A percentile compares a stretch with the other conserved stretches of the same genome.
Conservation (phyloP, 2,113 vertebrate species). For the Corythornis madagascariensis region DNA sequence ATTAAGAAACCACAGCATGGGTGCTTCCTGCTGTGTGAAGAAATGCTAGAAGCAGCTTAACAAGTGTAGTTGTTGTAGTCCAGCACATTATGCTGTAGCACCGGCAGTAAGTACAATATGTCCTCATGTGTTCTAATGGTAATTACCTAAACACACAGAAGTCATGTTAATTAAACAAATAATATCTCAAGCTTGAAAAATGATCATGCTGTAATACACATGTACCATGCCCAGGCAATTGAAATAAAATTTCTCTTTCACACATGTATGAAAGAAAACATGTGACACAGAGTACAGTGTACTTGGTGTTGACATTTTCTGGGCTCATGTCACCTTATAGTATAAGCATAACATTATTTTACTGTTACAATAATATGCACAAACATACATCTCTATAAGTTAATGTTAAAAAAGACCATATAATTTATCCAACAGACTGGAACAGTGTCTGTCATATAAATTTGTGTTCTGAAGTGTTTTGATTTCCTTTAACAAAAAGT, state of each 20-base stretch:
- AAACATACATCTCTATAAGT: background rate
- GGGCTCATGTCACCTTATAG: background rate
- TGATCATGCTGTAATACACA: background rate
- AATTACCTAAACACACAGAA: constrained; percentile 48
- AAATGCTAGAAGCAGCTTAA: constrained; percentile 47
- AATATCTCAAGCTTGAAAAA: background rate
- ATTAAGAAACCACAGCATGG: constrained; percentile 47
- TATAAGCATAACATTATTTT: background rate
- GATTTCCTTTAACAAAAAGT: constrained; percentile 23
- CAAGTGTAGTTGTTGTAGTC: constrained; percentile 4
- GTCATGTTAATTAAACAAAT: constrained; percentile 48
- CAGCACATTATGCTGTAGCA: background rate
- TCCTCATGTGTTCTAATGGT: background rate
- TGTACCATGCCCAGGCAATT: background rate
- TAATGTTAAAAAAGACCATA: background rate
- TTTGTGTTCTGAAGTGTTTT: background rate
- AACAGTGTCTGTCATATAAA: constrained; percentile 9
- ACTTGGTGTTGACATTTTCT: background rate
- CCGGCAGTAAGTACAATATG: background rate
- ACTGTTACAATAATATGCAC: background rate
- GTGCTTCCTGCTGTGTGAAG: constrained; percentile 59
- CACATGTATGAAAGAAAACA: background rate
- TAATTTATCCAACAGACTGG: background rate
- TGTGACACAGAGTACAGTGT: background rate
- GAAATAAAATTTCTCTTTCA: background rate